A percentile compares a stretch with the other conserved stretches of the same genome.
Evolutionary conservation across 2,113 vertebrate genomes (phyloP).

Genomic region (Nesogale talazaci): DNA sequence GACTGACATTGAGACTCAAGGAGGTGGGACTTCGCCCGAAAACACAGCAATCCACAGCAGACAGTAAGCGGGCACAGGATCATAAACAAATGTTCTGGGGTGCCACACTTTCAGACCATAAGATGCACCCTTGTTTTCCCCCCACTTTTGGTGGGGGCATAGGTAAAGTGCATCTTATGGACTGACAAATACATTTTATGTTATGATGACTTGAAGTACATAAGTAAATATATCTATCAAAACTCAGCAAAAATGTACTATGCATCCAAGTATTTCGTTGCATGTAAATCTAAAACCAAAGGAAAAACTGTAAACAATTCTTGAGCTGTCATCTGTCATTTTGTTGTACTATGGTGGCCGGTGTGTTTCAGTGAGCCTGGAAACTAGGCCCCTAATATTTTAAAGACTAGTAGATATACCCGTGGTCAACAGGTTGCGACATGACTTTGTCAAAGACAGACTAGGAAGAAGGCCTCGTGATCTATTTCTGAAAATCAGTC

Average conservation of each 20-base stretch:
- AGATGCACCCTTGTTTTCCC: too few relatives aligned
- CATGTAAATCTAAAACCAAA: background rate
- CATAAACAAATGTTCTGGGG: too few relatives aligned
- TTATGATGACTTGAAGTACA: background rate
- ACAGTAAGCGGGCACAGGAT: too few relatives aligned
- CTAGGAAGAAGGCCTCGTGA: background rate
- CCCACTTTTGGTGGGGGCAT: too few relatives aligned
- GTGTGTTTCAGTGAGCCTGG: background rate
- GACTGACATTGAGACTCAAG: too few relatives aligned
- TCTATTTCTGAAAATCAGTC: background rate
- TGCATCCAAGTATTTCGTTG: background rate
- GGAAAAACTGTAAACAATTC: background rate
- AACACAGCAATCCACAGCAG: too few relatives aligned
- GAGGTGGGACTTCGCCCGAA: too few relatives aligned
- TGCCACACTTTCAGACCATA: too few relatives aligned
- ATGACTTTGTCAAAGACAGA: background rate
- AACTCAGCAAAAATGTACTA: background rate
- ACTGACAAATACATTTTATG: too few relatives aligned
- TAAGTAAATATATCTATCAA: background rate
- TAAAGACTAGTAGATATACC: background rate
- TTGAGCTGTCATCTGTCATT: background rate
- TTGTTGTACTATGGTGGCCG: background rate
- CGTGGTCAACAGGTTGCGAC: background rate
- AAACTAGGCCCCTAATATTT: background rate
- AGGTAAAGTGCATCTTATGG: too few relatives aligned